phyloP scores from a whole-genome alignment of 2,797 vertebrate species.

The Prunella strophiata region DNA sequence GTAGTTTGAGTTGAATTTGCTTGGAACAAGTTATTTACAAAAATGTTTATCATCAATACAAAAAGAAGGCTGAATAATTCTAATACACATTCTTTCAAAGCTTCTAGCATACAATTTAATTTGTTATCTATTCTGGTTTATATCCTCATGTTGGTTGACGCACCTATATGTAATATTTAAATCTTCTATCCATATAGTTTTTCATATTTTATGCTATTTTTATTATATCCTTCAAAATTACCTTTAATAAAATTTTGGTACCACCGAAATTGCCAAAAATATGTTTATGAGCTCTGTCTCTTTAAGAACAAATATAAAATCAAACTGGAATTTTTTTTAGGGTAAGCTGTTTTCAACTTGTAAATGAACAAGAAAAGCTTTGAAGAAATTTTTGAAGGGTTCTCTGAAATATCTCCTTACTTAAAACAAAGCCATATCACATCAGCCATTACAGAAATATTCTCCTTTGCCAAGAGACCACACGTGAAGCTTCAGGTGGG shows the following conservation, averaged over 20 bases:
- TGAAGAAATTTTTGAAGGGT: not conserved
- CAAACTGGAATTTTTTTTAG: not conserved
- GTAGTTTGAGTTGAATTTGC: not conserved
- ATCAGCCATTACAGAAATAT: constrained; percentile 32
- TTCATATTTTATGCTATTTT: not conserved
- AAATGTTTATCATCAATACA: not conserved
- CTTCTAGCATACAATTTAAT: not conserved
- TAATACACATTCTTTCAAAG: not conserved
- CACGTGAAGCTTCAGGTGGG: constrained; percentile 51
- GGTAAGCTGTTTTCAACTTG: not conserved
- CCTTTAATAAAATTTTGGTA: not conserved
- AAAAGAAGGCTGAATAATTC: not conserved
- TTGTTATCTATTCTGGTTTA: not conserved
- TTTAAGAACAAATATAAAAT: not conserved
- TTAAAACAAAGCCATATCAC: constrained; percentile 36
- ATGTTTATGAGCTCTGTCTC: not conserved
- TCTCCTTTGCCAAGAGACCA: constrained; percentile 42
- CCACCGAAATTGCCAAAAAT: not conserved
- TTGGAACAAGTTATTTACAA: not conserved
- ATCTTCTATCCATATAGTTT: not conserved
- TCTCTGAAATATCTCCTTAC: not conserved
- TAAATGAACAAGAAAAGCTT: not conserved
- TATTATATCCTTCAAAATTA: not conserved
- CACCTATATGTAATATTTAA: not conserved
- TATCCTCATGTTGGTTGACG: not conserved